These are phyloP conservation scores for Porites divaricata DNA, from an alignment of 92 coral and sea anemone species.

Conservation along the genomic window DNA sequence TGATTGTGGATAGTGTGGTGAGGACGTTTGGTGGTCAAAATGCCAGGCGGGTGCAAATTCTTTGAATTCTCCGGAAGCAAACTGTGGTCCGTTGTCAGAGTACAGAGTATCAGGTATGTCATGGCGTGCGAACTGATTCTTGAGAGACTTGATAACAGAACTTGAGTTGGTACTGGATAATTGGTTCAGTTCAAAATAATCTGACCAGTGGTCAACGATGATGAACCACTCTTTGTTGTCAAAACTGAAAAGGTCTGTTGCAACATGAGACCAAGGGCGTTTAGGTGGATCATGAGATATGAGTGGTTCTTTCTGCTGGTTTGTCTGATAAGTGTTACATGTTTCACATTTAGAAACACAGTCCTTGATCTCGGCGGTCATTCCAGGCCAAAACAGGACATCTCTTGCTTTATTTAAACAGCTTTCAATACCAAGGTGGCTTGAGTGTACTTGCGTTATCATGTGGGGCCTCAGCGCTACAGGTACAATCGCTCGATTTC, in stretches of 20 bases:
- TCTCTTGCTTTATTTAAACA: slow-evolving; percentile 22
- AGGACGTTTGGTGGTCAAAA: too few relatives aligned
- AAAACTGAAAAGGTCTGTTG: slow-evolving; percentile 11
- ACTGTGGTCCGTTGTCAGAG: too few relatives aligned
- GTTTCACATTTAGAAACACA: not conserved
- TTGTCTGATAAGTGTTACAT: slow-evolving; percentile 1
- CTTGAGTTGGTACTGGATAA: not conserved
- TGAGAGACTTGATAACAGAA: slow-evolving; percentile 20
- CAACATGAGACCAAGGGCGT: slow-evolving; percentile 21
- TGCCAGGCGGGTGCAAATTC: too few relatives aligned
- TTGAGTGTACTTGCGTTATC: slow-evolving; percentile 29
- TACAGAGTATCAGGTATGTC: too few relatives aligned
- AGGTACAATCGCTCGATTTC: slow-evolving; percentile 29
- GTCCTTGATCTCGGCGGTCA: slow-evolving; percentile 16
- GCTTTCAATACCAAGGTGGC: slow-evolving; percentile 26
- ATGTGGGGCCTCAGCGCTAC: slow-evolving; percentile 13
- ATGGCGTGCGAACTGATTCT: slow-evolving; percentile 23
- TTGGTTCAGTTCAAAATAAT: slow-evolving; percentile 30
- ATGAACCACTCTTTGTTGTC: slow-evolving; percentile 21
- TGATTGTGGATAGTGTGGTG: too few relatives aligned
- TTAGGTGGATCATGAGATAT: slow-evolving; percentile 25
- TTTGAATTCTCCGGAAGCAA: too few relatives aligned
- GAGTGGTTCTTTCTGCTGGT: not conserved
- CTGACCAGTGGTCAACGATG: slow-evolving; percentile 27
- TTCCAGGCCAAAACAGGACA: slow-evolving; percentile 30